Percentiles rank a stretch among this genome's conserved stretches.
Evolutionary conservation across 1,140 invertebrate species (phyloP).

Genomic region (Pachypsylla venusta): DNA sequence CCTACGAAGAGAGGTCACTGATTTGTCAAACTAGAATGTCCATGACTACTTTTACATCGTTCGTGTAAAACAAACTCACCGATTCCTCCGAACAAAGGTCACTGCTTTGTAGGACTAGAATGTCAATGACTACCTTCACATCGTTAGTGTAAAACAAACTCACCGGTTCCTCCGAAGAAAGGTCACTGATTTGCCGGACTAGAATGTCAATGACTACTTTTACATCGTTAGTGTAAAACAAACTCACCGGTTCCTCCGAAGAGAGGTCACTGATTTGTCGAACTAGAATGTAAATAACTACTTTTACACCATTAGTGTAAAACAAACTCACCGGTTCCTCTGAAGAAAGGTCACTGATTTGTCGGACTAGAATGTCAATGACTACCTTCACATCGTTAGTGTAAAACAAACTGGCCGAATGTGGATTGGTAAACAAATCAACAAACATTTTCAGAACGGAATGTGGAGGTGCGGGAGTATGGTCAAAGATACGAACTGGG

Average conservation of each 20-base stretch:
- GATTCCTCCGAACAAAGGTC: slow-evolving; percentile 75
- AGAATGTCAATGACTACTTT: slow-evolving; percentile 86
- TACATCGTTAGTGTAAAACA: slow-evolving; percentile 87
- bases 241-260: slow-evolving; percentile 55
- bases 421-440: slow-evolving; percentile 59
- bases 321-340: slow-evolving; percentile 70
- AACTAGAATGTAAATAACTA: slow-evolving; percentile 79
- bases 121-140: slow-evolving; percentile 80
- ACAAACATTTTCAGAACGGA: slow-evolving; percentile 75
- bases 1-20: slow-evolving; percentile 71
- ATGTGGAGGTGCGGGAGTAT: slow-evolving; percentile 59
- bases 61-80: slow-evolving; percentile 81
- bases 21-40: slow-evolving; percentile 80
- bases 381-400: slow-evolving; percentile 86
- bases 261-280: slow-evolving; percentile 73
- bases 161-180: slow-evolving; percentile 74
- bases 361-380: slow-evolving; percentile 77
- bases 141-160: slow-evolving; percentile 83
- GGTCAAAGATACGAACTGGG: slow-evolving; percentile 68
- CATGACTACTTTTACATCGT: slow-evolving; percentile 80
- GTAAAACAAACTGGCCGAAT: slow-evolving; percentile 72
- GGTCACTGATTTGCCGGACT: slow-evolving; percentile 68
- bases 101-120: slow-evolving; percentile 70
- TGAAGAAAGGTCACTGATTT: slow-evolving; percentile 73
- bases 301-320: slow-evolving; percentile 86